phyloP scores from a whole-genome alignment of 1,140 invertebrate genomes.

The Drosophila kurseongensis region DNA sequence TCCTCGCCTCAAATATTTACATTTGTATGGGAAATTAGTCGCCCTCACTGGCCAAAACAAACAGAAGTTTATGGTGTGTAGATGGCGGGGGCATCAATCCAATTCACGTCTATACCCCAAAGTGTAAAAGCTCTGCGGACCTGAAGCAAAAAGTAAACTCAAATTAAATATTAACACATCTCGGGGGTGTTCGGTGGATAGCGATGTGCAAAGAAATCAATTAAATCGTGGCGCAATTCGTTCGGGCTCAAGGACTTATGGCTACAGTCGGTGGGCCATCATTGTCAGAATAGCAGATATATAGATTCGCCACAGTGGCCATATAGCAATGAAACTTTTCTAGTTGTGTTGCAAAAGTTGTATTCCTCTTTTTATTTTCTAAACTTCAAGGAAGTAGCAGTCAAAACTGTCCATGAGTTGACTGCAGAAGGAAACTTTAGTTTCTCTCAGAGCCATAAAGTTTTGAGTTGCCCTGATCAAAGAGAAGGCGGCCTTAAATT shows the following conservation, averaged over 20 bases:
- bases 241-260: conserved; percentile 24
- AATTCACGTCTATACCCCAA: conserved; percentile 20
- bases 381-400: conserved; percentile 22
- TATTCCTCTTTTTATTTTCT: conserved; percentile 6
- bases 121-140: background rate
- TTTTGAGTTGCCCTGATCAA: background rate
- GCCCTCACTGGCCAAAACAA: conserved; percentile 43
- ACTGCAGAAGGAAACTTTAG: background rate
- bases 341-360: conserved; percentile 13
- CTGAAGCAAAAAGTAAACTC: conserved; percentile 43
- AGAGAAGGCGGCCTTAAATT: background rate
- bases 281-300: background rate
- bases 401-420: background rate
- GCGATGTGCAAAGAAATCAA: conserved; percentile 59
- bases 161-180: conserved; percentile 64
- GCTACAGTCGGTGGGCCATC: background rate
- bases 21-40: conserved; percentile 45
- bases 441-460: background rate
- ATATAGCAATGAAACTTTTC: background rate
- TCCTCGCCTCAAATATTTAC: conserved; percentile 42
- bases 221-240: conserved; percentile 39
- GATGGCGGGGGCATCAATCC: conserved; percentile 15
- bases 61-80: conserved; percentile 26
- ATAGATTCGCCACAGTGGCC: background rate
- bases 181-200: conserved; percentile 21